A percentile compares a stretch with the other conserved stretches of the same genome.
Evolutionary conservation across 2,888 invertebrate genomes (phyloP).

Genomic region (Amblyjoppa fuscipennis): DNA sequence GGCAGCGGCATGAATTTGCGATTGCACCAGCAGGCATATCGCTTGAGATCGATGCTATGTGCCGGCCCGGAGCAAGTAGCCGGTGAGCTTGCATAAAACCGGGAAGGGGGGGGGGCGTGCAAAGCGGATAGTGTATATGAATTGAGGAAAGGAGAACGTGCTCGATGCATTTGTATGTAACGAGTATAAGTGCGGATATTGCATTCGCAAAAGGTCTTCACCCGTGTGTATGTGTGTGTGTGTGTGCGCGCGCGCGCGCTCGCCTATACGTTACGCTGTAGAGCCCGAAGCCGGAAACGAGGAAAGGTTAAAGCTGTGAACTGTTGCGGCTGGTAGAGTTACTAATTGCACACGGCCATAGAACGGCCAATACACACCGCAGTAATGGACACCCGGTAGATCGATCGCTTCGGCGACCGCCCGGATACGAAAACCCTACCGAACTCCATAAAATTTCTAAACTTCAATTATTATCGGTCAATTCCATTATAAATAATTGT

Average conservation of each 20-base stretch:
- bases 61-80: slow-evolving; percentile 31
- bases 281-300: slow-evolving; percentile 42
- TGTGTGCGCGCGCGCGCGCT: neutral
- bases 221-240: neutral
- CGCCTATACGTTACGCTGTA: neutral
- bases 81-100: slow-evolving; percentile 48
- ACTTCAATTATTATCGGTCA: neutral
- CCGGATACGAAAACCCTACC: neutral
- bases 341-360: slow-evolving; percentile 25
- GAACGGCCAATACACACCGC: neutral
- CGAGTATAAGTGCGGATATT: slow-evolving; percentile 11
- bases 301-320: slow-evolving; percentile 39
- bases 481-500: neutral
- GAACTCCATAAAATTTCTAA: neutral
- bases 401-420: slow-evolving; percentile 68
- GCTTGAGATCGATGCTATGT: slow-evolving; percentile 59
- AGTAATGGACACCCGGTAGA: slow-evolving; percentile 70
- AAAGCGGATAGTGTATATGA: slow-evolving; percentile 21
- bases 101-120: neutral
- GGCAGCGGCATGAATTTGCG: slow-evolving; percentile 38
- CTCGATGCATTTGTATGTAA: slow-evolving; percentile 44
- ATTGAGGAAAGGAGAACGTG: slow-evolving; percentile 60
- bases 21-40: slow-evolving; percentile 46
- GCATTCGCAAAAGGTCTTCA: slow-evolving; percentile 40
- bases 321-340: slow-evolving; percentile 42